These are phyloP conservation scores for Lumbricus terrestris DNA, from an alignment of 2,888 invertebrate species.

Conservation along the genomic window DNA sequence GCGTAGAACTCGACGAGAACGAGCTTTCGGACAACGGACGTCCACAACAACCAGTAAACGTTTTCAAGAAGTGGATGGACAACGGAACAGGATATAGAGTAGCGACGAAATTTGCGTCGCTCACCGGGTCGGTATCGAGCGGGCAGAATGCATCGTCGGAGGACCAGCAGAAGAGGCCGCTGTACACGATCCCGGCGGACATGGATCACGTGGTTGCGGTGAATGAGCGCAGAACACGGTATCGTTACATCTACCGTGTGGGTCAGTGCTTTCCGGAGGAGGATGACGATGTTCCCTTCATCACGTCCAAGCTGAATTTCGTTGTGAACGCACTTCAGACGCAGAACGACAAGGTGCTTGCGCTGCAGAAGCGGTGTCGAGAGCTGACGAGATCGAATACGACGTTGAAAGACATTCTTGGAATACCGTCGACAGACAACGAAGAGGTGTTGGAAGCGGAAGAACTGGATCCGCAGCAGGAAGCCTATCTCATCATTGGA, in stretches of 20 bases:
- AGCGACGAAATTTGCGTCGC: not conserved
- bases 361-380: not conserved
- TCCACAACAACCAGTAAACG: not conserved
- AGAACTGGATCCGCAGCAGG: not conserved
- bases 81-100: not conserved
- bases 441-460: not conserved
- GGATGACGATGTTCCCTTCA: not conserved
- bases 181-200: not conserved
- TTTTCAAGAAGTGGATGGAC: not conserved
- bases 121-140: not conserved
- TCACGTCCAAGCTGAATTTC: not conserved
- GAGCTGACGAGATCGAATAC: not conserved
- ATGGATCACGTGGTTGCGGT: conserved; percentile 5
- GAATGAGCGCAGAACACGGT: not conserved
- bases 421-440: not conserved
- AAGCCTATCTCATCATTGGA: conserved; percentile 6
- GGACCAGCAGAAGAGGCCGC: not conserved
- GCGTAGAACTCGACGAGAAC: conserved; percentile 7
- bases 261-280: conserved; percentile 9
- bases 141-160: not conserved
- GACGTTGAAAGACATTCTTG: not conserved
- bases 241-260: not conserved
- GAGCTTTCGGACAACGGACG: not conserved
- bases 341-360: not conserved
- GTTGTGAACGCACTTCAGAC: not conserved